Evolutionary conservation across 1,140 invertebrate species (phyloP).

Genomic region (Cryptotermes secundus): DNA sequence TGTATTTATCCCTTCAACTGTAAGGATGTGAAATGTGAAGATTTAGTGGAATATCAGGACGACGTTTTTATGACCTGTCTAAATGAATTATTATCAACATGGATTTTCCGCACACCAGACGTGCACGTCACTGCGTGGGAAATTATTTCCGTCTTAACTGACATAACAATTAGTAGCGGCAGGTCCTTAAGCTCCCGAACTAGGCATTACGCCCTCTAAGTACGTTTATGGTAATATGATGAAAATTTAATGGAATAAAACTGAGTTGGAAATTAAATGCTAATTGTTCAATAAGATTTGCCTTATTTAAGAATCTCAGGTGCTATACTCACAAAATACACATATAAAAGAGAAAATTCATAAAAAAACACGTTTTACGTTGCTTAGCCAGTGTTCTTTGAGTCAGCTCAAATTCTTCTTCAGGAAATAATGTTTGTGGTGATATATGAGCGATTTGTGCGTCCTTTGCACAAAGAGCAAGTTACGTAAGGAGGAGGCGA

Average conservation of each 20-base stretch:
- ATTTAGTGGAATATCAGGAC: neutral
- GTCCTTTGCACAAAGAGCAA: too few relatives aligned
- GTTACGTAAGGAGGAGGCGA: too few relatives aligned
- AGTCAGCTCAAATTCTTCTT: too few relatives aligned
- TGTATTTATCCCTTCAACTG: neutral
- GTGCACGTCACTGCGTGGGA: neutral
- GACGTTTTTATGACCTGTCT: neutral
- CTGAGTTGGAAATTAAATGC: neutral
- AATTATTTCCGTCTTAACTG: neutral
- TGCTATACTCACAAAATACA: neutral
- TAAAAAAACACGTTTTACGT: too few relatives aligned
- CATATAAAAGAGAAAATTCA: neutral
- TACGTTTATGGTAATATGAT: neutral
- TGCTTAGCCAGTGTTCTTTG: too few relatives aligned
- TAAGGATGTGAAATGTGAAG: neutral
- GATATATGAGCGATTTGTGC: too few relatives aligned
- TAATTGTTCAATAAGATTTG: neutral
- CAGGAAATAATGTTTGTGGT: too few relatives aligned
- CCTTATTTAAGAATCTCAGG: neutral
- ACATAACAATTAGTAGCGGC: neutral
- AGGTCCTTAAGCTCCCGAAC: neutral
- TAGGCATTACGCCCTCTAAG: neutral
- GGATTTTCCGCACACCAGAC: neutral
- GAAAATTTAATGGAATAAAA: neutral
- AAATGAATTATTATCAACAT: neutral